Percentiles rank a stretch among this genome's conserved stretches.
phyloP scores from a whole-genome alignment of 2,113 vertebrate genomes.

The Chrysochloris asiatica region DNA sequence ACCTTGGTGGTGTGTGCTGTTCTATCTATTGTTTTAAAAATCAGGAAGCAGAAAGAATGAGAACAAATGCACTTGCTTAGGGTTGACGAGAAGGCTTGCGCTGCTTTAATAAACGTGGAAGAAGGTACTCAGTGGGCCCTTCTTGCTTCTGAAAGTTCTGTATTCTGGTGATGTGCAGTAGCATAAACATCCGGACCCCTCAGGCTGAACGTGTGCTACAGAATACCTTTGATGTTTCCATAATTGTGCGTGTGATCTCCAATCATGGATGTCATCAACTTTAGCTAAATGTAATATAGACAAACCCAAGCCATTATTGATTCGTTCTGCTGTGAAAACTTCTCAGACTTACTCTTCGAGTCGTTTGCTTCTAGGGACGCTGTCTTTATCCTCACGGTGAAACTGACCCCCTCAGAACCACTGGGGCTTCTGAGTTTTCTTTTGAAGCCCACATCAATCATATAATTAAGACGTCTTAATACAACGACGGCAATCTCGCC shows the following conservation, averaged over 20 bases:
- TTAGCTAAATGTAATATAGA: slow-evolving; percentile 83
- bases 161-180: neutral
- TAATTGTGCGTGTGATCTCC: slow-evolving; percentile 85
- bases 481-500: slow-evolving; percentile 65
- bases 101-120: neutral
- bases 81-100: neutral
- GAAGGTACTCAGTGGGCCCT: rapidly evolving
- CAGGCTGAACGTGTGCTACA: slow-evolving; percentile 59
- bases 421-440: slow-evolving; percentile 71
- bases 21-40: neutral
- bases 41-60: neutral
- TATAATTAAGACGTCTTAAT: slow-evolving; percentile 85
- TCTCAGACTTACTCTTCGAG: slow-evolving; percentile 69
- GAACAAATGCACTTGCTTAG: neutral
- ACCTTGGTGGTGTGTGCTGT: neutral
- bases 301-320: slow-evolving; percentile 83
- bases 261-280: slow-evolving; percentile 80
- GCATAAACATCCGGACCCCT: slow-evolving; percentile 56
- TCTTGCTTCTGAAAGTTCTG: neutral
- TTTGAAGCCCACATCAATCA: slow-evolving; percentile 85
- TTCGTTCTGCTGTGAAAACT: slow-evolving; percentile 75
- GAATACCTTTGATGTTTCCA: slow-evolving; percentile 70
- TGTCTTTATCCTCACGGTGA: slow-evolving; percentile 80
- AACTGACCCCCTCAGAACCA: slow-evolving; percentile 74
- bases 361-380: slow-evolving; percentile 75